Evolutionary conservation across 2,113 vertebrate genomes (phyloP).

Genomic region (Ondatra zibethicus): DNA sequence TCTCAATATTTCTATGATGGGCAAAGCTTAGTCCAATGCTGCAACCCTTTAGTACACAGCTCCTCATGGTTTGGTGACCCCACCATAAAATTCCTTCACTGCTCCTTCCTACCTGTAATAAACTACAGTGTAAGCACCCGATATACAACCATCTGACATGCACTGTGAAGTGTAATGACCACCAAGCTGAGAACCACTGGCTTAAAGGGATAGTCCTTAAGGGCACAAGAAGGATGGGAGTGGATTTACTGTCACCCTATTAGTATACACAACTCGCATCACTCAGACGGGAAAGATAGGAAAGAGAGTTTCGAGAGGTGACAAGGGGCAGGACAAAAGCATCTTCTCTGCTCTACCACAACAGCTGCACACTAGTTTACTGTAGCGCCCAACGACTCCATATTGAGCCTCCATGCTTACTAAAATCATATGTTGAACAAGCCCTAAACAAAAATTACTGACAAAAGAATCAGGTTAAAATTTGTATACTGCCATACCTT

Average conservation of each 20-base stretch:
- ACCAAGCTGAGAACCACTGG: background rate
- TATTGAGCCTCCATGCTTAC: background rate
- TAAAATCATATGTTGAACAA: background rate
- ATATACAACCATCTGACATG: background rate
- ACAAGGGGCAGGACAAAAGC: background rate
- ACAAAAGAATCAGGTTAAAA: background rate
- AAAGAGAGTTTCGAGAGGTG: background rate
- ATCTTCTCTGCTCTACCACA: background rate
- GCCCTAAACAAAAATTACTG: background rate
- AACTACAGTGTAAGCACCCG: background rate
- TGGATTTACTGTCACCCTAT: background rate
- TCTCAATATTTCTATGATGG: conserved; percentile 45
- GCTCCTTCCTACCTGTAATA: background rate
- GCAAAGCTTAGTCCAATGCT: background rate
- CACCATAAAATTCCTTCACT: background rate
- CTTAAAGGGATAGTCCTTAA: conserved; percentile 48
- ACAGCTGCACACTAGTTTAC: conserved; percentile 9
- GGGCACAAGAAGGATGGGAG: background rate
- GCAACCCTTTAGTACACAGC: background rate
- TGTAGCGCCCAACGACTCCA: background rate
- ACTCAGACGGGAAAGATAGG: background rate
- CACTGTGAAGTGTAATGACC: background rate
- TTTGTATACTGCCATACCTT: conserved; percentile 88
- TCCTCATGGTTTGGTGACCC: background rate
- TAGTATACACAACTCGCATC: conserved; percentile 48